Conservation (phyloP, 23 tunicate species). For the Pegea sp. region DNA sequence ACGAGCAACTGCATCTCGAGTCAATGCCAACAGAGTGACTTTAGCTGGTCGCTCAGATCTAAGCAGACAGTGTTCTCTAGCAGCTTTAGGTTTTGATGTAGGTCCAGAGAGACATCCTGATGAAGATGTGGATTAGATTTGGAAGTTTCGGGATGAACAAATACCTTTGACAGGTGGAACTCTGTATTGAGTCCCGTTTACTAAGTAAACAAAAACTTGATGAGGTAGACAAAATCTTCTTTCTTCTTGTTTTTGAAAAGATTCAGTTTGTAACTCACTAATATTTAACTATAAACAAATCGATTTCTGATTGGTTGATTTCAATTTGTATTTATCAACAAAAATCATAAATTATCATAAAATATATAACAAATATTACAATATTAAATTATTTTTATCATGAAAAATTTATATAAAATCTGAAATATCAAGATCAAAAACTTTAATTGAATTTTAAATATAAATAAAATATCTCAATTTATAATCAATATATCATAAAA, state of each 20-base stretch:
- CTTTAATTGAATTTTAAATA: too few relatives aligned
- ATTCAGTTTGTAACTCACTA: too few relatives aligned
- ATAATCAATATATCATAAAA: too few relatives aligned
- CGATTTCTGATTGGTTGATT: too few relatives aligned
- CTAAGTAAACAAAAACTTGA: conserved; percentile 29
- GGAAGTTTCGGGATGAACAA: background rate
- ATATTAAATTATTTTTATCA: too few relatives aligned
- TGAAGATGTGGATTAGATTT: background rate
- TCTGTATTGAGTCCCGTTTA: conserved; percentile 19
- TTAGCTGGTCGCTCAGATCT: conserved; percentile 39
- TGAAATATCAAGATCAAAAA: too few relatives aligned
- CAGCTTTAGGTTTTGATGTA: conserved; percentile 17
- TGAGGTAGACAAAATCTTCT: conserved; percentile 14
- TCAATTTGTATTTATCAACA: too few relatives aligned
- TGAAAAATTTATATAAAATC: too few relatives aligned
- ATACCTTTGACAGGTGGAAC: conserved; percentile 52
- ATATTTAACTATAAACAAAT: too few relatives aligned
- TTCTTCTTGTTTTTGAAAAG: conserved; percentile 17
- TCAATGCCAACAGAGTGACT: conserved; percentile 36
- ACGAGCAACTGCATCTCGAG: conserved; percentile 49
- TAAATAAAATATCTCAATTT: too few relatives aligned
- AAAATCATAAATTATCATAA: too few relatives aligned
- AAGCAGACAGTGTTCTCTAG: conserved; percentile 34
- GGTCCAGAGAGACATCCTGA: conserved; percentile 34
- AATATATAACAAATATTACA: too few relatives aligned